Conservation (phyloP, 2,888 invertebrate genomes). For the Spisula subtruncata region DNA sequence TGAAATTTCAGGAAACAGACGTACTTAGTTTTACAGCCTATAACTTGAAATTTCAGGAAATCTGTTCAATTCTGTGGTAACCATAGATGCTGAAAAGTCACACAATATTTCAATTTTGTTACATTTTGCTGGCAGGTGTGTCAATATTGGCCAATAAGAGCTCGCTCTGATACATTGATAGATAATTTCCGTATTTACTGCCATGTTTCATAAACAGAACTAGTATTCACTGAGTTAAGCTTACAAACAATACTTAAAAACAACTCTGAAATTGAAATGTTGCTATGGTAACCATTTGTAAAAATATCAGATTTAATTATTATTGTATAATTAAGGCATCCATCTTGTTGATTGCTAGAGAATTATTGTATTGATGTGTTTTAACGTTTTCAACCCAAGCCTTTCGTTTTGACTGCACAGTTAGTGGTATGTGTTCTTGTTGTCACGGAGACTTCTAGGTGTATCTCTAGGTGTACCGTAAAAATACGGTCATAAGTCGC, state of each 20-base stretch:
- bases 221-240: no score
- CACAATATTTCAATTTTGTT: background rate
- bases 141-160: no score
- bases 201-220: background rate
- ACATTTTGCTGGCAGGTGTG: no score
- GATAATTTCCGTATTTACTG: background rate
- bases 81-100: background rate
- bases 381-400: constrained; percentile 32
- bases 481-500: no score
- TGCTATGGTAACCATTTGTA: background rate
- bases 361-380: constrained; percentile 6
- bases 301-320: background rate
- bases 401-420: constrained; percentile 51
- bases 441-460: constrained; percentile 9
- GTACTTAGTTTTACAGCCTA: no score
- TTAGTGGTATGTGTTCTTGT: constrained; percentile 50
- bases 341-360: background rate
- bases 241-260: background rate
- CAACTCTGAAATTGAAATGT: background rate
- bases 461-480: no score
- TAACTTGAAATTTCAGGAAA: background rate
- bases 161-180: no score
- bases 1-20: background rate
- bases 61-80: background rate
- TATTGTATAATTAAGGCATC: background rate